These are phyloP conservation scores for Melanophora roralis DNA, from an alignment of 2,888 invertebrate genomes.

Conservation along the genomic window DNA sequence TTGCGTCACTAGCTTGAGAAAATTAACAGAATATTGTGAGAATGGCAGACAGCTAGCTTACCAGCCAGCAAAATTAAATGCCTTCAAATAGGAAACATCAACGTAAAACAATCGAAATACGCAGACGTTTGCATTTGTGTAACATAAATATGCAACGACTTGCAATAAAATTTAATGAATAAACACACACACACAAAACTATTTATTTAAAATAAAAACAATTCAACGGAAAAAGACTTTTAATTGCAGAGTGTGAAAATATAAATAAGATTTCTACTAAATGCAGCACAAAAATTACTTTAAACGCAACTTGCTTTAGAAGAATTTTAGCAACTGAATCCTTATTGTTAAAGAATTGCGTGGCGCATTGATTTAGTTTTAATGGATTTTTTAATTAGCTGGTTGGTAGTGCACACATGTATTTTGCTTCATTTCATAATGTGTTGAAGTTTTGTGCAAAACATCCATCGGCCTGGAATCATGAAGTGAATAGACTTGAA, in stretches of 20 bases:
- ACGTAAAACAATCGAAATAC: background rate
- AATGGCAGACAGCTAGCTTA: background rate
- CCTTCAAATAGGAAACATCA: constrained; percentile 30
- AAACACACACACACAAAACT: too few relatives aligned
- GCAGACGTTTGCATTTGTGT: background rate
- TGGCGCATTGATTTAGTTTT: constrained; percentile 22
- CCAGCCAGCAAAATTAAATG: constrained; percentile 24
- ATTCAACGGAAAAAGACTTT: too few relatives aligned
- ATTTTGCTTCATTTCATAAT: background rate
- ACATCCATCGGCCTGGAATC: too few relatives aligned
- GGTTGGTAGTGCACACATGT: too few relatives aligned
- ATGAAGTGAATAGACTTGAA: too few relatives aligned
- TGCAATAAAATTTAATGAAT: too few relatives aligned
- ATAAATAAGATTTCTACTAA: background rate
- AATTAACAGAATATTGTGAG: constrained; percentile 22
- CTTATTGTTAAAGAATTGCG: background rate
- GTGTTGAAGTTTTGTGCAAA: too few relatives aligned
- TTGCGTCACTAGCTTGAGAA: constrained; percentile 20
- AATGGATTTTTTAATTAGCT: constrained; percentile 47
- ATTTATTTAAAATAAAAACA: too few relatives aligned
- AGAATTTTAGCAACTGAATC: constrained; percentile 21
- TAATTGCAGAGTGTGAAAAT: too few relatives aligned
- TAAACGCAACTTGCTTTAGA: background rate
- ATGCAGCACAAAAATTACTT: background rate
- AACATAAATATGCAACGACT: background rate